These are phyloP conservation scores for Lynx canadensis DNA, from an alignment of 2,113 vertebrate genomes.

Conservation along the genomic window DNA sequence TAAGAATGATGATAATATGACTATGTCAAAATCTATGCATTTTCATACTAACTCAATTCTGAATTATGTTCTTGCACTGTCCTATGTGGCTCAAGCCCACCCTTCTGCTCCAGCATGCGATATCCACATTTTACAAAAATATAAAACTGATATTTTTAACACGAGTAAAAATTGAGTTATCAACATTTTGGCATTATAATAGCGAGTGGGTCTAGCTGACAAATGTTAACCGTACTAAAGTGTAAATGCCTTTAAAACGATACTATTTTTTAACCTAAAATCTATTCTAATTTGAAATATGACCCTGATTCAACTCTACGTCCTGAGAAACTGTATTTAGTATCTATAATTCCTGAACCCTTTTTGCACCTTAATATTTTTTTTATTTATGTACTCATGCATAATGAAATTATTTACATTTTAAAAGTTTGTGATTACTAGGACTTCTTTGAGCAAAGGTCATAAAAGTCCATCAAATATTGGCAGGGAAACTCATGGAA, in stretches of 20 bases:
- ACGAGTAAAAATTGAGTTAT: neutral
- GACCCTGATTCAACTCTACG: neutral
- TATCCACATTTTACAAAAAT: neutral
- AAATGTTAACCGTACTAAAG: neutral
- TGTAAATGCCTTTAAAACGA: neutral
- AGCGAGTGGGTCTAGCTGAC: neutral
- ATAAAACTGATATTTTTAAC: neutral
- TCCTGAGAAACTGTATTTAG: neutral
- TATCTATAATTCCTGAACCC: neutral
- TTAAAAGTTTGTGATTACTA: conserved; percentile 52
- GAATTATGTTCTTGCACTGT: neutral
- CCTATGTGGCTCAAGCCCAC: neutral
- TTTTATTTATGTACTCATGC: neutral
- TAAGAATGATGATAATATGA: neutral
- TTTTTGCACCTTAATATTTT: conserved; percentile 29
- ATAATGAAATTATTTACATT: neutral
- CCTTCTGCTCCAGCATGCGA: neutral
- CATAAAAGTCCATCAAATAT: neutral
- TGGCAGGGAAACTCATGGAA: conserved; percentile 11
- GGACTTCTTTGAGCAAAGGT: neutral
- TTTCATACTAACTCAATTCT: neutral
- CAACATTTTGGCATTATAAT: neutral
- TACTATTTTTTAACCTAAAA: neutral
- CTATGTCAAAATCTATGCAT: neutral
- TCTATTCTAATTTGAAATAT: conserved; percentile 6